Base-by-base conservation (phyloP, 1,140 invertebrate genomes). In the Heliconius hermathena region DNA sequence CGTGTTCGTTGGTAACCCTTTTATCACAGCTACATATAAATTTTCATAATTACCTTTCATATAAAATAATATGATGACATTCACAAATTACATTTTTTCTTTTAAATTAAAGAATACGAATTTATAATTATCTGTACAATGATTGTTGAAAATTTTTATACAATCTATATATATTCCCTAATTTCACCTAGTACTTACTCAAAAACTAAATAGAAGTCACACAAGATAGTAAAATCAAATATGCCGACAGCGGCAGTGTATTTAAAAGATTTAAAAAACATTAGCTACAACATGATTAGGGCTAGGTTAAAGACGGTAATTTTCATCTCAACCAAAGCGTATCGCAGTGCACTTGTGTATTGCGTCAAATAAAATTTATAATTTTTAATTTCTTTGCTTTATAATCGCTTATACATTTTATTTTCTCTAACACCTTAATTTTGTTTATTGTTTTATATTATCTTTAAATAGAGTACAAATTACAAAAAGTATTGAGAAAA, bases 201-300 rank as follows among this genome's bases (percentile, higher is more conserved):
- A 22, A 60, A 49, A 60, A 60, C 57, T 22, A 26, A 26, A 66
- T 66, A 66, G 22, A 29, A 66, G 9, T 66, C 22, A 11, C 22
- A 60, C 6, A 8, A 22, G 3, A 8, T 60, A 26, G 20, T 33
- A 8, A 33, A 33, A 33, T 57, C n/a, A 57, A 54, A 54, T 3
- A 54, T 5, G 52, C 52, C 20, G 52, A 54, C 20, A 54, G 20
- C 20, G 3, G 57, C 57, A 60, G n/a, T 60, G 8, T 13, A 38
- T 71, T 71, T 20, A 38, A 71, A 38, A 71, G 6, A 71, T 71
- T 71, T 72, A 41, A 38, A 36, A 72, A 72, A 72, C 71, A 38
- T 72, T 20, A 36, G 33, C 33, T 36, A 41, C 71, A 72, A 9
- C 71, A 9, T 72, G 71, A n/a, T 71, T 71, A 33, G 22, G 71